Evolutionary conservation across 2,113 vertebrate species (phyloP), one percentile per base, ranked within the genome.

Genomic region (Argyrosomus japonicus): DNA sequence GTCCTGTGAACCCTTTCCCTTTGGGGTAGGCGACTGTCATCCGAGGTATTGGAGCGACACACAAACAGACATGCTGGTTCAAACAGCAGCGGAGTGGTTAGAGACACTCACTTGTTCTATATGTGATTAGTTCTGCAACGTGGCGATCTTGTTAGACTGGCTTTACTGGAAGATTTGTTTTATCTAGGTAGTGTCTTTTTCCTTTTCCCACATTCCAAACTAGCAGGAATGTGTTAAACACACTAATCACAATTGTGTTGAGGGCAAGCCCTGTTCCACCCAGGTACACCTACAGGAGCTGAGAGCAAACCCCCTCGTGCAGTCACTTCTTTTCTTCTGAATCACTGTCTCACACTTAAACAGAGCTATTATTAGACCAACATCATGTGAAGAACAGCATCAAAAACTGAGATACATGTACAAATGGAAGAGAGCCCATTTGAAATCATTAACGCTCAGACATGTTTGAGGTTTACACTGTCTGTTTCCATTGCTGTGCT

Each of bases 71-170:
- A 78, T 75, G 40, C n/a, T 78, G 12, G 1, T 9, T 65, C n/a
- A 72, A 62, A 76, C 32, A 70, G 32, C 0, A 48, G 25, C 62
- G 27, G 53, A 50, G 56, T 15, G 50, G 13, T 54, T 23, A 47
- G 47, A 23, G 53, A 3, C 19, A 0, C 36, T 7, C 17, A 58
- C 72, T 60, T 47, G 77, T 36, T 57, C 14, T 57, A 23, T 17
- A 8, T n/a, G n/a, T n/a, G 58, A 56, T 36, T 23, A 54, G 19
- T n/a, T 57, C 7, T 69, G 27, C 12, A 15, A 68, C 84, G 19
- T 0, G 79, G 61, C 11, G 1, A 72, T 73, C 93, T 70, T 12
- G 94, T 75, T 50, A 0, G 54, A 89, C 95, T 74, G 88, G 95
- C 87, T 82, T 7, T 15, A 27, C 88, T 57, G 57, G 88, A 81